Conservation (phyloP, 2,113 vertebrate genomes). For the Thamnophis sirtalis region DNA sequence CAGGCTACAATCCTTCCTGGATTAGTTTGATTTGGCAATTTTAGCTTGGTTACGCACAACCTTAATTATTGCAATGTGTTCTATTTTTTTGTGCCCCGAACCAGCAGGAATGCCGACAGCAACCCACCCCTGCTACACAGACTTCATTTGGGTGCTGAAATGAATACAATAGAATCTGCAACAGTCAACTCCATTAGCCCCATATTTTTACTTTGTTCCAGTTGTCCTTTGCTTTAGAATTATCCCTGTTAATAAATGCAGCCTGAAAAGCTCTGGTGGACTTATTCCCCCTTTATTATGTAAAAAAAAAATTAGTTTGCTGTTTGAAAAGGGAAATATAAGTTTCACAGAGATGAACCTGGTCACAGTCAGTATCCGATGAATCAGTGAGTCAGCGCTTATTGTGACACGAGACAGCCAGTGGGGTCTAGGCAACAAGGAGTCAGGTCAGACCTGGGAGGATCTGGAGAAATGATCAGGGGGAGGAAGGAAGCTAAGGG, state of each 20-base stretch:
- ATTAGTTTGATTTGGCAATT: background rate
- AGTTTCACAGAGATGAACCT: background rate
- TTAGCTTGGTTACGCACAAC: background rate
- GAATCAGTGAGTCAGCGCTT: constrained; percentile 13
- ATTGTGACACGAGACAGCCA: constrained; percentile 17
- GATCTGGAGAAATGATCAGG: constrained; percentile 17
- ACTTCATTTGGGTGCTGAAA: background rate
- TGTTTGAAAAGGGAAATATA: background rate
- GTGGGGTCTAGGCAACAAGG: constrained; percentile 9
- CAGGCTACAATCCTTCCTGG: background rate
- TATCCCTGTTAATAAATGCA: background rate
- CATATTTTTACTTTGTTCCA: background rate
- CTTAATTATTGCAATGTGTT: background rate
- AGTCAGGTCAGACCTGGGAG: constrained; percentile 11
- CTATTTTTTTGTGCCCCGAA: background rate
- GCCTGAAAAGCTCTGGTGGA: background rate
- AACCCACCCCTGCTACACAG: background rate
- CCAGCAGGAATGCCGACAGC: too few relatives aligned
- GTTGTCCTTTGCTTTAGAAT: background rate
- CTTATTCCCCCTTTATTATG: background rate
- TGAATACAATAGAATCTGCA: background rate
- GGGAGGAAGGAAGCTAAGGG: background rate
- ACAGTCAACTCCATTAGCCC: background rate
- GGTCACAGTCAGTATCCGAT: background rate
- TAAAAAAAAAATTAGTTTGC: background rate